Conservation (phyloP, 2,113 vertebrate genomes). For the Glaucomys volans region DNA sequence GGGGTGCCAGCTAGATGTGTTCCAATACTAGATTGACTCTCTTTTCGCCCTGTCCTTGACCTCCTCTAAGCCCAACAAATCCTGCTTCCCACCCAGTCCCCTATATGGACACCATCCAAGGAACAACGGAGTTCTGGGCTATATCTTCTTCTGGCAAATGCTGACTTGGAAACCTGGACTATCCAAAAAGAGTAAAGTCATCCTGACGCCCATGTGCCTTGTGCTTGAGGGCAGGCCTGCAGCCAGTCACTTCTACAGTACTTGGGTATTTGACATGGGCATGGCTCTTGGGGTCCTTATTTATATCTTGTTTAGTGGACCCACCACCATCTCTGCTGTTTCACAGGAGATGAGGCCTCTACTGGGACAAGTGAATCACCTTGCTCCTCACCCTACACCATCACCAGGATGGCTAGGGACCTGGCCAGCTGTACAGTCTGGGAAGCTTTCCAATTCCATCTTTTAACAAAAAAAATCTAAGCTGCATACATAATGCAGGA, state of each 20-base stretch:
- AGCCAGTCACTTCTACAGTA: background rate
- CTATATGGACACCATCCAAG: background rate
- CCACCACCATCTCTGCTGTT: background rate
- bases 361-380: conserved; percentile 48
- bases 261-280: background rate
- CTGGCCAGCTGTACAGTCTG: conserved; percentile 6
- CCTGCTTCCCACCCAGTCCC: background rate
- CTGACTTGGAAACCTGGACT: background rate
- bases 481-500: conserved; percentile 33
- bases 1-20: background rate
- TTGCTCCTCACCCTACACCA: background rate
- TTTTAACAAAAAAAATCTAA: conserved; percentile 59
- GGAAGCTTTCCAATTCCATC: conserved; percentile 57
- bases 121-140: background rate
- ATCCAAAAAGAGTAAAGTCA: background rate
- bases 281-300: background rate
- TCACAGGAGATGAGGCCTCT: conserved; percentile 47
- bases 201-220: background rate
- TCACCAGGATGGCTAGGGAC: conserved; percentile 17
- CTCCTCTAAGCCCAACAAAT: background rate
- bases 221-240: background rate
- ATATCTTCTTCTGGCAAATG: background rate
- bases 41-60: background rate
- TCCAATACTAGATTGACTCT: background rate
- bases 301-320: conserved; percentile 1